Percentiles rank a stretch among this genome's conserved stretches.
phyloP scores from a whole-genome alignment of 2,888 invertebrate genomes.

The Himalopsyche japonica region DNA sequence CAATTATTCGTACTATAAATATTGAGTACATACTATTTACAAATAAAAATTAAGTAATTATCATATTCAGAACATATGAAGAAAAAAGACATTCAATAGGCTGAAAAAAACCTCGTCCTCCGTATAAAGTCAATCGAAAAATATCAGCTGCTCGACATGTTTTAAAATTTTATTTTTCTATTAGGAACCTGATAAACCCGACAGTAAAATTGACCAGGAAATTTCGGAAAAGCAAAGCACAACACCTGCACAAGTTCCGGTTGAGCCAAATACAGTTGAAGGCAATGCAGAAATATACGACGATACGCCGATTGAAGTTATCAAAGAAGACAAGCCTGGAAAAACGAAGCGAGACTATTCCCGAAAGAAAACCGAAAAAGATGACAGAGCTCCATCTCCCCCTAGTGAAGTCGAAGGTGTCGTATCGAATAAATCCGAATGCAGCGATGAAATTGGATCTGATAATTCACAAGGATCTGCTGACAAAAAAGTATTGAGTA shows the following conservation, averaged over 20 bases:
- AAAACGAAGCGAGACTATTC: conserved; percentile 67
- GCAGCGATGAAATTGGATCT: conserved; percentile 50
- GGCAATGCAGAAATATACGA: conserved; percentile 59
- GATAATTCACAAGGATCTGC: conserved; percentile 37
- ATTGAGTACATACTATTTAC: too few relatives aligned
- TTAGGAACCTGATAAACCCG: conserved; percentile 36
- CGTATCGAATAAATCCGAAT: conserved; percentile 44
- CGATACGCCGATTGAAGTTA: conserved; percentile 64
- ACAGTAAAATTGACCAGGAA: conserved; percentile 44
- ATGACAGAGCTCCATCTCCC: conserved; percentile 51
- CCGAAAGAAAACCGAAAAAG: conserved; percentile 53
- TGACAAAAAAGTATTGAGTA: conserved; percentile 32
- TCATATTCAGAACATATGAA: too few relatives aligned
- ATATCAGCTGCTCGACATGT: too few relatives aligned
- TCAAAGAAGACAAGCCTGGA: conserved; percentile 65
- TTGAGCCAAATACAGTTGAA: conserved; percentile 42
- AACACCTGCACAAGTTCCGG: not conserved
- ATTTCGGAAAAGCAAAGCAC: conserved; percentile 40
- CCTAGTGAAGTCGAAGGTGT: conserved; percentile 40
- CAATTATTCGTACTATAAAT: too few relatives aligned
- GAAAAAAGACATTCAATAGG: too few relatives aligned
- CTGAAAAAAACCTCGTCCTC: too few relatives aligned
- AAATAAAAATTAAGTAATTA: too few relatives aligned
- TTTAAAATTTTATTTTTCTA: not conserved
- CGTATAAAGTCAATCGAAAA: too few relatives aligned